These are phyloP conservation scores for Petroica traversi DNA, from an alignment of 2,113 vertebrate genomes.

Conservation along the genomic window DNA sequence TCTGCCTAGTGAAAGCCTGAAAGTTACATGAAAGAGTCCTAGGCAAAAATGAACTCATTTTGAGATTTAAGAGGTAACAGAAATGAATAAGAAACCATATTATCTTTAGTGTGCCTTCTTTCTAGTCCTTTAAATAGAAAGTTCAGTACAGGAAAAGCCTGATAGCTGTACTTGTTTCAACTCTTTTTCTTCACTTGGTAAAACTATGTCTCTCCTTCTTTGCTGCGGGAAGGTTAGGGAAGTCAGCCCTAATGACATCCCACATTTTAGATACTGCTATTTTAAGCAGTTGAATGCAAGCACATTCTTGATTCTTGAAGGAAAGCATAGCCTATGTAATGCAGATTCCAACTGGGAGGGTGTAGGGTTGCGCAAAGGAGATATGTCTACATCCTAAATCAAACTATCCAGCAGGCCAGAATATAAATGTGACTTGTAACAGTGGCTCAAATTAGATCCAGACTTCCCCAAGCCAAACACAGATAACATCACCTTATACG, in stretches of 20 bases:
- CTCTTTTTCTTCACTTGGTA: background rate
- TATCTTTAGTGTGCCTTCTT: constrained; percentile 26
- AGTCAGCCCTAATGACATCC: constrained; percentile 1
- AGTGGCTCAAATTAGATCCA: constrained; percentile 72
- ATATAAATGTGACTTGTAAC: constrained; percentile 62
- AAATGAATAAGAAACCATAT: constrained; percentile 43
- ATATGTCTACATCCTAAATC: constrained; percentile 60
- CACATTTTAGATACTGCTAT: constrained; percentile 13
- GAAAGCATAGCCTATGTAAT: constrained; percentile 47
- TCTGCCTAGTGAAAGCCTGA: constrained; percentile 59
- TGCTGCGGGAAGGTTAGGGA: background rate
- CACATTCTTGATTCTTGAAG: constrained; percentile 20
- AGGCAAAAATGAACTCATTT: constrained; percentile 65
- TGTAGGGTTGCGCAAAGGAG: constrained; percentile 49
- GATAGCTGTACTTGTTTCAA: background rate
- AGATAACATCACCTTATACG: constrained; percentile 55
- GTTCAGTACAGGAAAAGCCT: background rate
- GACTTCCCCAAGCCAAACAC: constrained; percentile 45
- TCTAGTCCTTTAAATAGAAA: constrained; percentile 15
- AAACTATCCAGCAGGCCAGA: constrained; percentile 61
- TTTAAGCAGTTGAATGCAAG: constrained; percentile 27
- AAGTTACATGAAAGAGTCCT: constrained; percentile 73
- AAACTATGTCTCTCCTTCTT: background rate
- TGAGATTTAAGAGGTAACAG: constrained; percentile 56
- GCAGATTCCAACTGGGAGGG: constrained; percentile 59